phyloP scores from a whole-genome alignment of 2,797 vertebrate species.

The Mycteria americana region DNA sequence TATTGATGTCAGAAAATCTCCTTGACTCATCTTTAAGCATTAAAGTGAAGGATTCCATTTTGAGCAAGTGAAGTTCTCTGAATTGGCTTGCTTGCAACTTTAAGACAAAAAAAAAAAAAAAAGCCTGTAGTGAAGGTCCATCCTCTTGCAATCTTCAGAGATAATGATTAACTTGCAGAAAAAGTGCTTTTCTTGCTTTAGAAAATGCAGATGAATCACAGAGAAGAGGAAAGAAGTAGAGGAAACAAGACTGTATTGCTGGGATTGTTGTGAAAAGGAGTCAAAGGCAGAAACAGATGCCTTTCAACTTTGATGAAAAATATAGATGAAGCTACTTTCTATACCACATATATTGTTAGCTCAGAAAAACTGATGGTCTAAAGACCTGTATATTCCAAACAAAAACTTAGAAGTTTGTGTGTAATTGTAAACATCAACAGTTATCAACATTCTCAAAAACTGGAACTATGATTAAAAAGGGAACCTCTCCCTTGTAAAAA shows the following conservation, averaged over 20 bases:
- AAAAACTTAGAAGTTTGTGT: not conserved
- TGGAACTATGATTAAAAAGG: not conserved
- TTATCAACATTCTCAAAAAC: not conserved
- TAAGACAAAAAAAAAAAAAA: not conserved
- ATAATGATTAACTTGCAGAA: not conserved
- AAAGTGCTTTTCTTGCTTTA: not conserved
- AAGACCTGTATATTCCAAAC: not conserved
- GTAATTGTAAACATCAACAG: not conserved
- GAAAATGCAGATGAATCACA: not conserved
- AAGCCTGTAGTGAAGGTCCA: not conserved
- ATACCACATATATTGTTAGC: not conserved
- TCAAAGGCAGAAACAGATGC: not conserved
- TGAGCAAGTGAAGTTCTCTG: not conserved
- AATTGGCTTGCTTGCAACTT: not conserved
- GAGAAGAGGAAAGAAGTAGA: not conserved
- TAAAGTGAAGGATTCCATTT: not conserved
- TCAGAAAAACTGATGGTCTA: not conserved
- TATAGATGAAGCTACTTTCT: not conserved
- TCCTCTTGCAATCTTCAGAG: not conserved
- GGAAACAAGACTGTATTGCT: not conserved
- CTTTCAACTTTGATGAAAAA: not conserved
- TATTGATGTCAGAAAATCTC: not conserved
- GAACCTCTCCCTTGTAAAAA: not conserved
- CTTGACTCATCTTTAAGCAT: not conserved
- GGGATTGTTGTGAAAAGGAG: not conserved